phyloP scores from a whole-genome alignment of 2,113 vertebrate species.

The Alces alces region DNA sequence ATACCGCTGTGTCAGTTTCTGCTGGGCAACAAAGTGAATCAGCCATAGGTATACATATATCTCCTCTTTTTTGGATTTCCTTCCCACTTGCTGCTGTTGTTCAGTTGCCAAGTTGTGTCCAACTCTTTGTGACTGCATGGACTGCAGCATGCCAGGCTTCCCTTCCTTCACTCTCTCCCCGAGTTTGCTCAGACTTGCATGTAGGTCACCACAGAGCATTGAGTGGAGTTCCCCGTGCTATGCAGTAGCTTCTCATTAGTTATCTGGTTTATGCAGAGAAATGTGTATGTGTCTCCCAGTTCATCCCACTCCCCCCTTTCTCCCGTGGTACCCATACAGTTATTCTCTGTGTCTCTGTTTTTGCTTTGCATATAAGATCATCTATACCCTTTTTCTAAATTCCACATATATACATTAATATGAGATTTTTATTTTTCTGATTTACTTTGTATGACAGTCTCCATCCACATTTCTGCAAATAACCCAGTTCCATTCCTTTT shows the following conservation, averaged over 20 bases:
- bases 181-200: not conserved
- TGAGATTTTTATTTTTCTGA: not conserved
- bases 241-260: not conserved
- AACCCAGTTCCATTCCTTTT: not conserved
- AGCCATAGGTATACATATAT: not conserved
- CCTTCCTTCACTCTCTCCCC: not conserved
- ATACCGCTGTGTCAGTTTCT: not conserved
- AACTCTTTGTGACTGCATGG: accelerated
- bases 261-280: not conserved
- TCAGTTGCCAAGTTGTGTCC: not conserved
- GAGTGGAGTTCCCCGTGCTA: not conserved
- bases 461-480: not conserved
- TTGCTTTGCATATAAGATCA: not conserved
- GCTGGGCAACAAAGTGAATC: not conserved
- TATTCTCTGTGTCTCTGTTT: not conserved
- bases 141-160: not conserved
- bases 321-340: not conserved
- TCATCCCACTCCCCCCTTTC: not conserved
- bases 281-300: not conserved
- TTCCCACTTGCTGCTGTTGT: not conserved
- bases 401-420: not conserved
- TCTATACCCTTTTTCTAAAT: not conserved
- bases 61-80: not conserved
- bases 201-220: not conserved
- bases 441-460: not conserved